Base-by-base conservation (phyloP, 2,113 vertebrate species). In the Tetrao urogallus region DNA sequence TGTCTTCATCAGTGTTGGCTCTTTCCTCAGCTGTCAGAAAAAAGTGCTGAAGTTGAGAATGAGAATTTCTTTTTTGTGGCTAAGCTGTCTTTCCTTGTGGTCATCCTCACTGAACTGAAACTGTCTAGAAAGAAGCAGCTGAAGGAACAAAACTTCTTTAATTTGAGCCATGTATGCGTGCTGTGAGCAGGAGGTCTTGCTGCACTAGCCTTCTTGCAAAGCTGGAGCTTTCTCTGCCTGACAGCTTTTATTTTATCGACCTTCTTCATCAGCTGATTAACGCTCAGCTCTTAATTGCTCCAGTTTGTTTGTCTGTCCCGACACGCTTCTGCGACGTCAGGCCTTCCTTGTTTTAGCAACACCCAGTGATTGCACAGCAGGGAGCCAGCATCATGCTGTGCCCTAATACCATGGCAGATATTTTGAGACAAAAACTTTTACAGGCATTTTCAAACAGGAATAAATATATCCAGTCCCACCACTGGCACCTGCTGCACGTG, bases 161-260 rank as follows among this genome's bases (percentile, higher is more conserved):
- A 2, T 3, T 13, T 43, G 48, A n/a, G 2, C n/a, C 2, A 2
- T 50, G 45, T 40, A 5, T 0, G 0, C 6, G 3, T 43, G 42
- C 47, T 1, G 0, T 13, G 36, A 3, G 69, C 56, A 66, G 36
- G 13, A 71, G 45, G 40, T 43, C 40, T 47, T 21, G 5, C 56
- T 70, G 56, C 45, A 10, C 25, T 28, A 13, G 45, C 42, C 65
- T 47, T 69, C 56, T 7, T 15, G 22, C 28, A 58, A 20, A 40
- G 10, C 30, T n/a, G 4, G 38, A 57, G 12, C 42, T 83, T 5
- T 0, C 36, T 84, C 56, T 80, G 57, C 82, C 66, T 82, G 61
- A 21, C 74, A 92, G 81, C 13, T 0, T 58, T 77, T 42, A 11
- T 54, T 74, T 70, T 60, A 50, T 78, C 48, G 61, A 20, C 30